phyloP scores from a whole-genome alignment of 2,888 invertebrate species.

The Micropterix aruncella region DNA sequence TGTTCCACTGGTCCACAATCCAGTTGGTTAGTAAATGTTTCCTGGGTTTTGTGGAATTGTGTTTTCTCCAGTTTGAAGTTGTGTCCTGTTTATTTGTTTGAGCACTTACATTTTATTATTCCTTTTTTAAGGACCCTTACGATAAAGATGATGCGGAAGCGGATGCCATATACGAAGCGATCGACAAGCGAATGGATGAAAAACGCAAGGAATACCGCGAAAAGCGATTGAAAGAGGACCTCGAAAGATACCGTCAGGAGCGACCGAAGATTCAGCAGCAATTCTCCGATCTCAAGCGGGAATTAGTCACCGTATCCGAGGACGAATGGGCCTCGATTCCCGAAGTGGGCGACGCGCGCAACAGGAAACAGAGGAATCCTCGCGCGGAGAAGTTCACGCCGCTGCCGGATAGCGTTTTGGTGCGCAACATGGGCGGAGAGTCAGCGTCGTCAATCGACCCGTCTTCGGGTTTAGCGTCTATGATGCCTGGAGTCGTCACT shows the following conservation, averaged over 20 bases:
- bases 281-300: constrained; percentile 92
- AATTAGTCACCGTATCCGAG: constrained; percentile 66
- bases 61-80: too few relatives aligned
- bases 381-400: constrained; percentile 95
- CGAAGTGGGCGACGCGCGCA: constrained; percentile 98
- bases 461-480: constrained; percentile 70
- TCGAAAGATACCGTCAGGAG: constrained; percentile 96
- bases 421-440: constrained; percentile 75
- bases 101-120: too few relatives aligned
- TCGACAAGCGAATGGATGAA: constrained; percentile 98
- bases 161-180: constrained; percentile 95
- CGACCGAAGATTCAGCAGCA: constrained; percentile 98
- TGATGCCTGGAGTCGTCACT: constrained; percentile 75
- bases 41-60: too few relatives aligned
- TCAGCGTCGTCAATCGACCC: constrained; percentile 69
- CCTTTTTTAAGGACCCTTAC: constrained; percentile 80
- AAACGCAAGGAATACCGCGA: constrained; percentile 93
- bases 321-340: constrained; percentile 97
- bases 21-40: too few relatives aligned
- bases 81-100: too few relatives aligned
- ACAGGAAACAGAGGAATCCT: constrained; percentile 91
- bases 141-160: constrained; percentile 99
- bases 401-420: constrained; percentile 88
- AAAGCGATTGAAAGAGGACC: constrained; percentile 75
- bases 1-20: too few relatives aligned